Conservation (phyloP, 1,140 invertebrate genomes). For the Babylonia areolata region DNA sequence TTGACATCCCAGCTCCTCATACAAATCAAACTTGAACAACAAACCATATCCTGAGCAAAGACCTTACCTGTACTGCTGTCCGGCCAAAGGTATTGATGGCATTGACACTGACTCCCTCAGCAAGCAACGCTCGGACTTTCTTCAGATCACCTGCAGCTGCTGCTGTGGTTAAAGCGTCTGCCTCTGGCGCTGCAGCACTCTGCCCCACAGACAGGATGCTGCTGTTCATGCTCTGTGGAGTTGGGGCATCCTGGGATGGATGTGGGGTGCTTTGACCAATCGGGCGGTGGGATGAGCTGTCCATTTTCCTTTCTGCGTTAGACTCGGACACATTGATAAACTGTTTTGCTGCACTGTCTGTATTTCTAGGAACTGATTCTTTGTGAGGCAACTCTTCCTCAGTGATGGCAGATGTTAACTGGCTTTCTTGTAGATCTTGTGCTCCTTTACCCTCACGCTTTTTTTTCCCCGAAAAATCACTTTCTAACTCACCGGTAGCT, state of each 20-base stretch:
- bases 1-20: no score
- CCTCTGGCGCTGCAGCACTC: background rate
- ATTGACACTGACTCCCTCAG: slow-evolving; percentile 37
- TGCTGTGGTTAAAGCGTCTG: slow-evolving; percentile 38
- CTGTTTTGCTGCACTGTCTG: background rate
- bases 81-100: slow-evolving; percentile 35
- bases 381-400: background rate
- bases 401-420: background rate
- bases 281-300: background rate
- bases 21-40: no score
- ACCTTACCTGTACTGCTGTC: slow-evolving; percentile 41
- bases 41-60: no score
- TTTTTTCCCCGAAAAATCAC: background rate
- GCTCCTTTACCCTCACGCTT: background rate
- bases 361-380: background rate
- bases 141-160: slow-evolving; percentile 37
- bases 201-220: background rate
- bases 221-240: background rate
- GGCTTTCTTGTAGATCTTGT: background rate
- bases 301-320: background rate
- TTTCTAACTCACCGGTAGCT: background rate
- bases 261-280: background rate
- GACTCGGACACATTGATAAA: background rate
- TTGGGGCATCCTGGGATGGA: background rate
- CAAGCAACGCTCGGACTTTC: slow-evolving; percentile 26